Percentiles rank a stretch among this genome's conserved stretches.
These are phyloP conservation scores for Himalopsyche phryganea DNA, from an alignment of 1,140 invertebrate species.

Conservation along the genomic window DNA sequence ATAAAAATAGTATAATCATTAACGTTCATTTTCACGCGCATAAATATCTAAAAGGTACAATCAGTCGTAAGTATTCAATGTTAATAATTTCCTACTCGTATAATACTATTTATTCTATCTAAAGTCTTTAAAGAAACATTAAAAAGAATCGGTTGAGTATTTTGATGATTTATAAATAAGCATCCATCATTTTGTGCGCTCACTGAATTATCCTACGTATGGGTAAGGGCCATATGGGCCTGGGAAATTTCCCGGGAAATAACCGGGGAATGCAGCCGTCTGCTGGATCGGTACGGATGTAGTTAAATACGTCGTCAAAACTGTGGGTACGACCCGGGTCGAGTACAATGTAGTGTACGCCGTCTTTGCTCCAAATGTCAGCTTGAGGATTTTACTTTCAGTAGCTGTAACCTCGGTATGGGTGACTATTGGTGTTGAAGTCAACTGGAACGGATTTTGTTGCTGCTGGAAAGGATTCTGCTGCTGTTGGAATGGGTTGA, in stretches of 20 bases:
- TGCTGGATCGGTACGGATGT: constrained; percentile 71
- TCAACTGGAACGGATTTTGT: constrained; percentile 71
- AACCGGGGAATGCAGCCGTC: constrained; percentile 64
- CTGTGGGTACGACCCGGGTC: constrained; percentile 78
- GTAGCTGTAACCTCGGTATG: constrained; percentile 77
- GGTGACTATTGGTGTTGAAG: constrained; percentile 75
- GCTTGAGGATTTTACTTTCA: constrained; percentile 75
- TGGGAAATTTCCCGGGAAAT: constrained; percentile 73
- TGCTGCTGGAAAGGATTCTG: constrained; percentile 38
- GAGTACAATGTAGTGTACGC: constrained; percentile 82
- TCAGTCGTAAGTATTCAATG: too few species aligned
- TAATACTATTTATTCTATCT: too few species aligned
- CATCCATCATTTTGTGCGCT: too few species aligned
- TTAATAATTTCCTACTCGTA: too few species aligned
- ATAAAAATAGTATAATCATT: too few species aligned
- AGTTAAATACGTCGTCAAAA: constrained; percentile 76
- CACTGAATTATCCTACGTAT: constrained; percentile 62
- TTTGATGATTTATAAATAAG: too few species aligned
- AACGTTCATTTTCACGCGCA: too few species aligned
- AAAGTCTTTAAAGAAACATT: too few species aligned
- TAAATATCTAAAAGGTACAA: too few species aligned
- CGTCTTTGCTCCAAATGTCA: constrained; percentile 85
- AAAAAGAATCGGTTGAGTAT: too few species aligned
- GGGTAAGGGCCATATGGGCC: constrained; percentile 69
- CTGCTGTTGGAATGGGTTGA: constrained; percentile 51